phyloP scores from a whole-genome alignment of 92 coral and sea anemone genomes.

The Hydrozoanthus gracilis region DNA sequence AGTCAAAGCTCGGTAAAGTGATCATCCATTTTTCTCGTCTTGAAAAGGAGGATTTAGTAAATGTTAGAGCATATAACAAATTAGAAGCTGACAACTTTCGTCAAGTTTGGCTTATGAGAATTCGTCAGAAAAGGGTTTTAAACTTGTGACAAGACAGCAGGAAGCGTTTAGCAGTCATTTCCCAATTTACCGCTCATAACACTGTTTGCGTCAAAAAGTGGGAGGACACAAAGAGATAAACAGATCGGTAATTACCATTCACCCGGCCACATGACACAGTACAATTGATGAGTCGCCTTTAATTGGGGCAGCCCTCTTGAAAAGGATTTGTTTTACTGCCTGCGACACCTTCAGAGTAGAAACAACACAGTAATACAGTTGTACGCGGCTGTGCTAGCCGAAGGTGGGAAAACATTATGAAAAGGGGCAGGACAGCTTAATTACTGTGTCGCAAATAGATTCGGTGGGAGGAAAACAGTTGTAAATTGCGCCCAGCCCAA shows the following conservation, averaged over 20 bases:
- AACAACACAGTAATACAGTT: constrained; percentile 23
- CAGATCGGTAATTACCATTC: constrained; percentile 20
- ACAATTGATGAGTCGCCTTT: constrained; percentile 32
- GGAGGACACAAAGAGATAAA: constrained; percentile 22
- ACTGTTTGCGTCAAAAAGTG: constrained; percentile 41
- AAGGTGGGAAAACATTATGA: constrained; percentile 20
- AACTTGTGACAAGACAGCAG: constrained; percentile 5
- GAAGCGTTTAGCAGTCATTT: constrained; percentile 22
- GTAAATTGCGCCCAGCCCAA: not conserved
- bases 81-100: no score
- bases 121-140: not conserved
- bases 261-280: constrained; percentile 25
- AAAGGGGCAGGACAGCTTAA: constrained; percentile 42
- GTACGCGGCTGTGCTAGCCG: constrained; percentile 8
- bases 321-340: constrained; percentile 15
- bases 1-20: no score
- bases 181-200: constrained; percentile 50
- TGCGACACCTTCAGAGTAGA: constrained; percentile 29
- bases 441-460: constrained; percentile 20
- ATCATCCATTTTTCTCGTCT: no score
- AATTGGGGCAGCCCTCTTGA: constrained; percentile 17
- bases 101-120: no score
- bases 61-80: no score
- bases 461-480: constrained; percentile 16
- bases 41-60: no score